Base-by-base conservation (phyloP, 53 echinoderm and acorn worm species). In the Arbacia lixula region DNA sequence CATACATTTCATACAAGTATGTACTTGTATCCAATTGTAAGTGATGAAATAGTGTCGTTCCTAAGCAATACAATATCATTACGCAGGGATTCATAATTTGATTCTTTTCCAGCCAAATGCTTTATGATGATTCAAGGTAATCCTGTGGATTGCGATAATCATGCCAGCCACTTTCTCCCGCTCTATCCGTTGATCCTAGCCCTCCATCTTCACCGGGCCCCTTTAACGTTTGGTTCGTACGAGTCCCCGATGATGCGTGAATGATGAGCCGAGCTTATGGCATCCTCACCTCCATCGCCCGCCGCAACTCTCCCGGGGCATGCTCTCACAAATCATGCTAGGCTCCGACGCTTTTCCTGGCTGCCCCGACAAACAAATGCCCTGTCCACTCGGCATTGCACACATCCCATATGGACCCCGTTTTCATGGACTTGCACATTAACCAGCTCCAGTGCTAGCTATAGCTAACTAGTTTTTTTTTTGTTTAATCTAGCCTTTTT, bases 231-330 rank as follows among this genome's bases (percentile, higher is more conserved):
- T n/a, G n/a, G 66, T 39, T 71, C 50, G 29, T 49, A 19, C 17
- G 71, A 71, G 71, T 6, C 19, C 22, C 22, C 0, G 60, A 57
- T 39, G 60, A 60, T 12, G 40, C 78, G 78, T 60, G 61, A 78
- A 78, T 78, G 60, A 78, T 78, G 78, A 39, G 78, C 41, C 37
- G 22, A 37, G 28, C 78, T 78, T 78, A 38, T 39, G 36, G 39
- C 24, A 8, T 22, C 40, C 27, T 11, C 22, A 37, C 40, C 22
- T 60, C 24, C 39, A 35, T 78, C 39, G 12, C 60, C 29, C 36
- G 22, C 78, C 60, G 39, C 29, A 60, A 10, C 40, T 40, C 61
- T 58, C 28, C 60, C 58, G 39, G 78, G 78, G 38, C 36, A 60
- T 50, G 14, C 22, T 22, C 56, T 56, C 56, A 55, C 56, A 76